These are phyloP conservation scores for Sylvia borin DNA, from an alignment of 2,797 vertebrate genomes.

Conservation along the genomic window DNA sequence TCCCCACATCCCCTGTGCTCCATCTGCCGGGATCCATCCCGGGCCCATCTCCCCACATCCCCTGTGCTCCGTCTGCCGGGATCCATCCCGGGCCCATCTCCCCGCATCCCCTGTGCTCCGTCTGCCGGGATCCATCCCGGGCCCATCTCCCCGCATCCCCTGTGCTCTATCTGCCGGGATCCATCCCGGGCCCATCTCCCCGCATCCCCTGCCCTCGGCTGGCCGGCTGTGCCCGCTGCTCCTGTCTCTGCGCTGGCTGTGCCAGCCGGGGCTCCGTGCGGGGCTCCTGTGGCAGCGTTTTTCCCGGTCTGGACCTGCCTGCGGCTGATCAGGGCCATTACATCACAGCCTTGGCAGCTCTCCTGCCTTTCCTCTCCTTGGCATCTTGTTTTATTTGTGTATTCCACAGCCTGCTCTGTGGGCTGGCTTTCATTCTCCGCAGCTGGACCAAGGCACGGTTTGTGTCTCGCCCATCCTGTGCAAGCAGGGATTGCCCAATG, in stretches of 20 bases:
- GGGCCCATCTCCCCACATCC: too few relatives aligned
- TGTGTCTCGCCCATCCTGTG: neutral
- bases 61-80: too few relatives aligned
- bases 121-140: neutral
- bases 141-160: too few relatives aligned
- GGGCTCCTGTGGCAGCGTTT: neutral
- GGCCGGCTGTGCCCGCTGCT: rapidly evolving
- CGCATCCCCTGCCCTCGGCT: neutral
- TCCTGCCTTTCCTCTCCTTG: neutral
- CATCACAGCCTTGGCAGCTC: neutral
- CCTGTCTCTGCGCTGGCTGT: rapidly evolving
- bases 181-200: too few relatives aligned
- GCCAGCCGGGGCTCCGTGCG: neutral
- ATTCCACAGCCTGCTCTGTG: neutral
- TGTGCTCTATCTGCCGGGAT: too few relatives aligned
- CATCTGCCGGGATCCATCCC: neutral
- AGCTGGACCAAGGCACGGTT: neutral
- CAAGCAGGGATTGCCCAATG: neutral
- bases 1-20: too few relatives aligned
- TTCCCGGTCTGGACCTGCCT: neutral
- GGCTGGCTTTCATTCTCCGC: neutral
- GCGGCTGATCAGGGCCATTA: neutral
- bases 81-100: neutral
- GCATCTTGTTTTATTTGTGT: neutral
- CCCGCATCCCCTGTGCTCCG: too few relatives aligned